These are phyloP conservation scores for Xylophagus ater DNA, from an alignment of 2,888 invertebrate genomes.

Conservation along the genomic window DNA sequence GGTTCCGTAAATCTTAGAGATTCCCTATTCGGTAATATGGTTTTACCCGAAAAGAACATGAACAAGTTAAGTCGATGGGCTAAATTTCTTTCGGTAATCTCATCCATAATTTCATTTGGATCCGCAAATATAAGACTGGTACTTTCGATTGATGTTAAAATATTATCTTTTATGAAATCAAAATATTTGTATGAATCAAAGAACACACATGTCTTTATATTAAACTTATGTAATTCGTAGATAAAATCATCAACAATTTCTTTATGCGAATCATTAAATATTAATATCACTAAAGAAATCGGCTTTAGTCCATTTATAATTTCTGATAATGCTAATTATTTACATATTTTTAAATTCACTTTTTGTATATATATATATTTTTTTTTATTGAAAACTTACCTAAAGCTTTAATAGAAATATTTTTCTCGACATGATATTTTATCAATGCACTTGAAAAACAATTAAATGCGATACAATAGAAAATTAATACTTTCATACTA, in stretches of 20 bases:
- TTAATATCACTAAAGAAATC: slow-evolving; percentile 28
- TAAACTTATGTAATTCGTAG: slow-evolving; percentile 28
- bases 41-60: slow-evolving; percentile 57
- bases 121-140: slow-evolving; percentile 33
- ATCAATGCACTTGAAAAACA: too few species aligned
- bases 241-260: slow-evolving; percentile 31
- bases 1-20: slow-evolving; percentile 31
- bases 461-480: too few species aligned
- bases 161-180: slow-evolving; percentile 28
- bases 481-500: too few species aligned
- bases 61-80: slow-evolving; percentile 41
- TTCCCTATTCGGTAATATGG: slow-evolving; percentile 37
- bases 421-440: too few species aligned
- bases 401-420: too few species aligned
- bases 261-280: slow-evolving; percentile 18
- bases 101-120: slow-evolving; percentile 26
- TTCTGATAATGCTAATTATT: slow-evolving; percentile 30
- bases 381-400: too few species aligned
- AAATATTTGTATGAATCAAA: slow-evolving; percentile 30
- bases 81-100: slow-evolving; percentile 27
- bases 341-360: too few species aligned
- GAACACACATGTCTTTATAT: slow-evolving; percentile 32
- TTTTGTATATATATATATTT: too few species aligned
- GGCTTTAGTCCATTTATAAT: slow-evolving; percentile 32
- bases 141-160: slow-evolving; percentile 32